phyloP scores from a whole-genome alignment of 2,113 vertebrate genomes.

The Apodemus speciosus region DNA sequence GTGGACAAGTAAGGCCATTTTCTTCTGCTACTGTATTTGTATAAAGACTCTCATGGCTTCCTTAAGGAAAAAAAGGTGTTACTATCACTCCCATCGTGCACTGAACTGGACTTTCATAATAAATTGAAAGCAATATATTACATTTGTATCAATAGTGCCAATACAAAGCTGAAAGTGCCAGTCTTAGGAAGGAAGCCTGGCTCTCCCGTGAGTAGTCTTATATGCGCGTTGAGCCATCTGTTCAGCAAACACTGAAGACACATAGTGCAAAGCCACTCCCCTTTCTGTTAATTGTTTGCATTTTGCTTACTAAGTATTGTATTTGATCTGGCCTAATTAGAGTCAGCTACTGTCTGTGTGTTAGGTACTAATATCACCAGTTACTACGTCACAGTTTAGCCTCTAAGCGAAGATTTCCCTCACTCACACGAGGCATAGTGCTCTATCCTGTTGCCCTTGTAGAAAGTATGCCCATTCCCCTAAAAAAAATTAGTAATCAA shows the following conservation, averaged over 20 bases:
- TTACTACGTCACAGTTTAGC: background rate
- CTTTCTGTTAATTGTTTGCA: background rate
- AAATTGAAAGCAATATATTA: conserved; percentile 1
- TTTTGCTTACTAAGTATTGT: conserved; percentile 44
- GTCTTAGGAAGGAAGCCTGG: conserved; percentile 6
- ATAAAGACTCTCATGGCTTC: conserved; percentile 8
- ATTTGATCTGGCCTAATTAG: background rate
- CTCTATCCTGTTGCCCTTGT: conserved; percentile 49
- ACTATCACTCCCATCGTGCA: conserved; percentile 16
- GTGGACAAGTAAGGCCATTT: conserved; percentile 89
- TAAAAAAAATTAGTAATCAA: conserved; percentile 48
- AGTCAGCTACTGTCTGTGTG: background rate
- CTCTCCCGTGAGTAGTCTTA: background rate
- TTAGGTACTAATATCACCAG: background rate
- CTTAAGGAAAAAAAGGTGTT: conserved; percentile 18
- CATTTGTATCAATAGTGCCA: background rate
- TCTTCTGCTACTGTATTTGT: background rate
- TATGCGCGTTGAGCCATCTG: background rate
- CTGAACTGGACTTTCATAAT: background rate
- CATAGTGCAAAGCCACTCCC: background rate
- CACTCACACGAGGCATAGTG: background rate
- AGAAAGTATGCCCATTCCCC: background rate
- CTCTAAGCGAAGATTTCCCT: conserved; percentile 10
- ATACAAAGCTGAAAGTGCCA: background rate
- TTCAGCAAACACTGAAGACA: conserved; percentile 23